Base-by-base conservation (phyloP, 2,113 vertebrate genomes). In the Ptilorrhoa leucosticta region DNA sequence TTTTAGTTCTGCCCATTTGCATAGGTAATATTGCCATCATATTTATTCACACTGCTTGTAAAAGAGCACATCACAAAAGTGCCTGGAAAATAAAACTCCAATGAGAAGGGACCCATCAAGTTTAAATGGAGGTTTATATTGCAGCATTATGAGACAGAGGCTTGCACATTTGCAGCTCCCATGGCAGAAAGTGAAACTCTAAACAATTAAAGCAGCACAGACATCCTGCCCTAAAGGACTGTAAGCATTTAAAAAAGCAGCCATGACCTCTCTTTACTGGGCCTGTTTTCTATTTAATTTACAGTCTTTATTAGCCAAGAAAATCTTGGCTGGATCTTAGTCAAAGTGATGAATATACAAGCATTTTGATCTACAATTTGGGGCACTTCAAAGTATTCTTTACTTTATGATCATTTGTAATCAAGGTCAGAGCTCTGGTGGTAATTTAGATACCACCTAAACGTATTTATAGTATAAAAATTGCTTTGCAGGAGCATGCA, bases 61-160 rank as follows among this genome's bases (percentile, higher is more conserved):
- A 90, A 97, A 76, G 17, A 95, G 40, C 73, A 89, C 37, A 92
- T 65, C 71, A 85, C 89, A 70, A 68, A 92, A 84, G 61, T 85
- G 83, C 90, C 79, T 89, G 81, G 75, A 93, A 84, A 91, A 96
- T 93, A 86, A 94, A 96, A 91, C 64, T 95, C 82, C 83, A 80
- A 91, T 96, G 89, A 92, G 80, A 71, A 94, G 83, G 94, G 94
- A 96, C 95, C 90, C 94, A 97, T 97, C 96, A 97, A 95, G 92
- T 94, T 97, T 95, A 96, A 97, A 97, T 95, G 90, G 93, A 94
- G 51, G 92, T 76, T 91, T 93, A 70, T 83, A 92, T 66, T 96
- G 79, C 89, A 18, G 85, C 73, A 39, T 96, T 93, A 91, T 94
- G 96, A 96, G 83, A 51, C 68, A 47, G 35, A 85, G 86, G 27